Base-by-base conservation (phyloP, 2,797 vertebrate genomes). In the Molossus alvarezi region DNA sequence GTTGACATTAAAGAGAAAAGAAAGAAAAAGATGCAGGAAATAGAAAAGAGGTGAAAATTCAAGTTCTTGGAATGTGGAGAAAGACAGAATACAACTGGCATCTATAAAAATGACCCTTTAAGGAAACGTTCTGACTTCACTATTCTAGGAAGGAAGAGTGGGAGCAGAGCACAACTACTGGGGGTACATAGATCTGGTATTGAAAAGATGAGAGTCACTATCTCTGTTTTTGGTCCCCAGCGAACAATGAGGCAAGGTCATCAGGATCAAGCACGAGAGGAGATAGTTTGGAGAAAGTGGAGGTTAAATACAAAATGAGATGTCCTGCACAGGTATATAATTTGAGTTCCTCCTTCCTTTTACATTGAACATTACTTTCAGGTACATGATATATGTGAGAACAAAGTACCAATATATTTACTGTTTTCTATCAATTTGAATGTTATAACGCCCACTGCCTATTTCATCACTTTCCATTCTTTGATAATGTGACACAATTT, bases 121-220 rank as follows among this genome's bases (percentile, higher is more conserved):
- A 69, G 72, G 58, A 75, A 25, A 65, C 0, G 13, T 0, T 5
- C 17, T 11, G 2, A 33, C 15, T 37, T 27, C 15, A 17, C 13
- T 53, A 14, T 5, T 62, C 51, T 7, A 29, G 41, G 51, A 53
- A 91, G 58, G 58, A 33, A 33, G 25, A 65, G 41, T 0, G 2
- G 21, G 2, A 3, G 2, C 53, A 14, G 55, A 33, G 20, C 5
- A 10, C 3, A 17, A 27, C 14, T 3, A 1, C 5, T 9, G 33
- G 58, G 25, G 15, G 57, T 0, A 20, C 0, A 5, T 1, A 48
- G 29, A 55, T 4, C 6, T n/a, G 37, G 23, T 9, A 3, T 17
- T n/a, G 21, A 27, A 20, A n/a, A 6, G 37, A 21, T 5, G 62
- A 51, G 0, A 5, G 23, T 25, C 17, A 14, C 14, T 75, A 8